Evolutionary conservation across 2,113 vertebrate species (phyloP).

Genomic region (Bubalus kerabau): DNA sequence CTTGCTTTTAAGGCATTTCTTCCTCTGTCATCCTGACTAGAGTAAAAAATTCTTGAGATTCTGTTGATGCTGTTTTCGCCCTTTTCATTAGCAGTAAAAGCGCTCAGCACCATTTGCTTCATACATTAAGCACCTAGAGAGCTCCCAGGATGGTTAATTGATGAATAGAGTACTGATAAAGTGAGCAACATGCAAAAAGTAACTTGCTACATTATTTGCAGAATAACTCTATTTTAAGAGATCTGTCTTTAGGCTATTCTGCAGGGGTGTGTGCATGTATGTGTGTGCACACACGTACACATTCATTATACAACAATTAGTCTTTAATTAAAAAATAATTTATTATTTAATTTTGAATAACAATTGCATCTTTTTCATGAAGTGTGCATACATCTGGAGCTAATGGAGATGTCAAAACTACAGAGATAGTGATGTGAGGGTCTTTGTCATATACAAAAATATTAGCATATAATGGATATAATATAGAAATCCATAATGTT

Average conservation of each 20-base stretch:
- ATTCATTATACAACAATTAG: background rate
- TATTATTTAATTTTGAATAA: background rate
- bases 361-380: background rate
- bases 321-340: background rate
- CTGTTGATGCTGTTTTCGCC: background rate
- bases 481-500: background rate
- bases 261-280: background rate
- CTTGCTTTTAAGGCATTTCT: background rate
- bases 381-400: background rate
- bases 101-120: background rate
- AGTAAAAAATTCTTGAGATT: background rate
- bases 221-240: background rate
- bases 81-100: background rate
- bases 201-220: background rate
- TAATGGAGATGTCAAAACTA: background rate
- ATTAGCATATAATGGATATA: background rate
- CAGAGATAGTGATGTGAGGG: background rate
- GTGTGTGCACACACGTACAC: accelerated
- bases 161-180: background rate
- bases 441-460: background rate
- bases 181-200: background rate
- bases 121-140: background rate
- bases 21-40: background rate
- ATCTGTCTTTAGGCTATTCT: background rate
- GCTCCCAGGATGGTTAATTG: background rate